A percentile compares a stretch with the other conserved stretches of the same genome.
These are phyloP conservation scores for Polydrusus tereticollis DNA, from an alignment of 2,888 invertebrate genomes.

Conservation along the genomic window DNA sequence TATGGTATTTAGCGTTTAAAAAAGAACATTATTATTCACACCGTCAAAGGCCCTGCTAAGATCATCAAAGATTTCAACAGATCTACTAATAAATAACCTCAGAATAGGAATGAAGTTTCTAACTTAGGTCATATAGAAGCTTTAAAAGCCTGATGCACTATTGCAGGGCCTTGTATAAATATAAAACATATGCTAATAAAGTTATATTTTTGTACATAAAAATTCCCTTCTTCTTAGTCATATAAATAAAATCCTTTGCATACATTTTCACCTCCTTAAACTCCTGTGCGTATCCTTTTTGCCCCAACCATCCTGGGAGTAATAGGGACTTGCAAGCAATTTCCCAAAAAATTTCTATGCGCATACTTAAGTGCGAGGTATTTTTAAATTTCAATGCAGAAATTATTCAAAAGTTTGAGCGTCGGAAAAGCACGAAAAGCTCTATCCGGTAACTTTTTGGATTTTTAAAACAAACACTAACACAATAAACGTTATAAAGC, in stretches of 20 bases:
- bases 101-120: too few species aligned
- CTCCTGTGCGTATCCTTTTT: slow-evolving; percentile 2
- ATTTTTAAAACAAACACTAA: slow-evolving; percentile 50
- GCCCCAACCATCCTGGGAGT: slow-evolving; percentile 20
- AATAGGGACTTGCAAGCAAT: slow-evolving; percentile 33
- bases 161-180: background rate
- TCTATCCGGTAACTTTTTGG: slow-evolving; percentile 32
- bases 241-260: slow-evolving; percentile 22
- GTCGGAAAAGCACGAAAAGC: slow-evolving; percentile 19
- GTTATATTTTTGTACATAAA: slow-evolving; percentile 1
- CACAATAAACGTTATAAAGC: slow-evolving; percentile 46
- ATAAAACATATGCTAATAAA: background rate
- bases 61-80: too few species aligned
- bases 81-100: too few species aligned
- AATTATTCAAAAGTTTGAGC: slow-evolving; percentile 50
- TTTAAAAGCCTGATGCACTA: background rate
- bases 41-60: too few species aligned
- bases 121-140: background rate
- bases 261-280: slow-evolving; percentile 23
- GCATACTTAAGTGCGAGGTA: slow-evolving; percentile 50
- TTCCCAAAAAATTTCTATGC: slow-evolving; percentile 51
- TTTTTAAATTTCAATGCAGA: slow-evolving; percentile 52
- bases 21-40: too few species aligned
- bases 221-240: background rate
- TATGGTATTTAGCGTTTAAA: too few species aligned